Evolutionary conservation across 2,113 vertebrate genomes (phyloP).

Genomic region (Xenopus tropicalis): UCB_Xtro_10.0 CM004448.2:20878501-20879000

Average conservation of each 20-base stretch:
- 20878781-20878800: not conserved
- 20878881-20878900: too few relatives aligned
- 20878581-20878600: slow-evolving; percentile 15
- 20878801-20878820: not conserved
- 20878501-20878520: not conserved
- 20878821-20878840: too few relatives aligned
- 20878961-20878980: too few relatives aligned
- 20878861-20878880: too few relatives aligned
- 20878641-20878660: slow-evolving; percentile 1
- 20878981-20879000: too few relatives aligned
- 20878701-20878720: not conserved
- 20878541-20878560: not conserved
- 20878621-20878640: slow-evolving; percentile 12
- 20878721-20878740: not conserved
- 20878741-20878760: not conserved
- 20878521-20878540: not conserved
- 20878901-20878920: too few relatives aligned
- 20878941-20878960: too few relatives aligned
- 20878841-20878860: too few relatives aligned
- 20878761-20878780: not conserved
- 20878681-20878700: slow-evolving; percentile 6
- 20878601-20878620: not conserved
- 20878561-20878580: slow-evolving; percentile 11
- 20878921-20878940: too few relatives aligned
- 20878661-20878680: not conserved